These are phyloP conservation scores for Decapterus maruadsi DNA, from an alignment of 2,797 vertebrate species.

Conservation along the genomic window DNA sequence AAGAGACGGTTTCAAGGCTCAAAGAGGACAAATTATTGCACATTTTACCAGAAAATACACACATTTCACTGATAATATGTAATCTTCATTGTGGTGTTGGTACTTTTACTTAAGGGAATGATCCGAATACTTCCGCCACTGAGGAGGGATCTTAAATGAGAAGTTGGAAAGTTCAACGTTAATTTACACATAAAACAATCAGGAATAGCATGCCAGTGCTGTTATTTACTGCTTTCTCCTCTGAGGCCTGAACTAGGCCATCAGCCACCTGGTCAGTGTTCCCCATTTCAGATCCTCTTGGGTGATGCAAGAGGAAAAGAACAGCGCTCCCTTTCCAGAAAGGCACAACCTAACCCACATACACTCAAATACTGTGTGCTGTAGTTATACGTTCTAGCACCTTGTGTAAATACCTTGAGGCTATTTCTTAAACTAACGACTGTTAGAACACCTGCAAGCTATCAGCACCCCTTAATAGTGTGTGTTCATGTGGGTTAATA, in stretches of 20 bases:
- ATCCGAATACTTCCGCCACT: not conserved
- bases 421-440: slow-evolving; percentile 11
- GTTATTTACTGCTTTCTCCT: slow-evolving; percentile 12
- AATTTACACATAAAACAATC: not conserved
- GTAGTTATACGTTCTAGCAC: not conserved
- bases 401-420: slow-evolving; percentile 5
- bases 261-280: slow-evolving; percentile 45
- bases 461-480: slow-evolving; percentile 6
- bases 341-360: slow-evolving; percentile 35
- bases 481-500: not conserved
- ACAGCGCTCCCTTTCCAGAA: slow-evolving; percentile 26
- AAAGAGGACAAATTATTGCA: no score
- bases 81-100: not conserved
- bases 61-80: not conserved
- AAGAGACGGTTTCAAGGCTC: no score
- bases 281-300: slow-evolving; percentile 26
- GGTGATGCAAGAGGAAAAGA: slow-evolving; percentile 12
- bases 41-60: no score
- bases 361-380: slow-evolving; percentile 12
- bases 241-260: slow-evolving; percentile 39
- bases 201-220: not conserved
- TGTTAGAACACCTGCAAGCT: slow-evolving; percentile 37
- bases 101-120: not conserved
- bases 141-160: not conserved
- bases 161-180: not conserved